phyloP scores from a whole-genome alignment of 1,140 invertebrate genomes.

The Orius insidiosus region DNA sequence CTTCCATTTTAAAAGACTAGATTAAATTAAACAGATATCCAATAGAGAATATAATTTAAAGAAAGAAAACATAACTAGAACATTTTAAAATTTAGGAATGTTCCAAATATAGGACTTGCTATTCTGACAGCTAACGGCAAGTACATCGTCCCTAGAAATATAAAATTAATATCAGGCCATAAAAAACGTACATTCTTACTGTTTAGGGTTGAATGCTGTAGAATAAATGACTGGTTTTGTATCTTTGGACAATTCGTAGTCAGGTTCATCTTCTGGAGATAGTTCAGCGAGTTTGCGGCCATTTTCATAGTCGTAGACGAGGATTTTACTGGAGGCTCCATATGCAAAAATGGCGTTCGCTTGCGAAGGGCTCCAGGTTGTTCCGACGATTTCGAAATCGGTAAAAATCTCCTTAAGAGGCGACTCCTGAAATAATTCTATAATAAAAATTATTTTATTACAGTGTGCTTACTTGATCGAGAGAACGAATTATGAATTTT shows the following conservation, averaged over 20 bases:
- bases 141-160: too few relatives aligned
- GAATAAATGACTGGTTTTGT: not conserved
- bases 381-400: conserved; percentile 3
- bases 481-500: conserved; percentile 9
- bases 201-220: conserved; percentile 5
- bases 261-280: conserved; percentile 3
- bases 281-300: not conserved
- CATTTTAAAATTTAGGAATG: too few relatives aligned
- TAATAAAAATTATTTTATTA: not conserved
- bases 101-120: too few relatives aligned
- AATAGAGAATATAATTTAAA: too few relatives aligned
- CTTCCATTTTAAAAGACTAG: too few relatives aligned
- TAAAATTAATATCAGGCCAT: too few relatives aligned
- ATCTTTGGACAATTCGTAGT: not conserved
- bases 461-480: conserved; percentile 10
- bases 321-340: conserved; percentile 1
- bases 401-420: conserved; percentile 1
- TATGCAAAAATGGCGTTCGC: conserved; percentile 6
- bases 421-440: not conserved
- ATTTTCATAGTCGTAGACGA: conserved; percentile 4
- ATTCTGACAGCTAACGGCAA: too few relatives aligned
- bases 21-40: too few relatives aligned
- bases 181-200: conserved; percentile 1
- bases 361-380: conserved; percentile 7
- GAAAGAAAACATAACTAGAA: too few relatives aligned